Conservation (phyloP, 2,888 invertebrate genomes). For the Macaria notata region DNA sequence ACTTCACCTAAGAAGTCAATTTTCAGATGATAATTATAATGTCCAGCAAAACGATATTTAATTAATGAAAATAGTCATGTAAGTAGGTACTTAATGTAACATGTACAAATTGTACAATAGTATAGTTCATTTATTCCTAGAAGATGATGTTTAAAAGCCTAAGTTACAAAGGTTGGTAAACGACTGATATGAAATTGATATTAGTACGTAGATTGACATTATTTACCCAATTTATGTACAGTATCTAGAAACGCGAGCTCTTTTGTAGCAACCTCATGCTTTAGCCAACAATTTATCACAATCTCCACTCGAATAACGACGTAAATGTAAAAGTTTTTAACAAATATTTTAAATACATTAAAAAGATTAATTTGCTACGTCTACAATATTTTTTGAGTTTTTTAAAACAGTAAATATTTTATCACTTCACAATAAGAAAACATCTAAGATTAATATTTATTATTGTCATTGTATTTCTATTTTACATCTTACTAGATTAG, state of each 20-base stretch:
- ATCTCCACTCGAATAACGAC: slow-evolving; percentile 40
- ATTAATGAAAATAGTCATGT: slow-evolving; percentile 11
- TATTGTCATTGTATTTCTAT: background rate
- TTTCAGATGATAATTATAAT: too few species aligned
- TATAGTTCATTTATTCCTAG: slow-evolving; percentile 16
- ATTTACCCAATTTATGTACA: slow-evolving; percentile 65
- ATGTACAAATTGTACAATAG: too few species aligned
- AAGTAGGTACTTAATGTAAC: too few species aligned
- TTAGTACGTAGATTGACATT: slow-evolving; percentile 72
- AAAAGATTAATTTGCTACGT: too few species aligned
- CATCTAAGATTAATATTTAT: background rate
- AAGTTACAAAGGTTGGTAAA: slow-evolving; percentile 47
- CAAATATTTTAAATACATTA: background rate
- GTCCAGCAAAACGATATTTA: background rate
- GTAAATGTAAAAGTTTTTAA: slow-evolving; percentile 4
- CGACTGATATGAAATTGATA: slow-evolving; percentile 79
- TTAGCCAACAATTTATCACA: slow-evolving; percentile 55
- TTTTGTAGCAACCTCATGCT: slow-evolving; percentile 37
- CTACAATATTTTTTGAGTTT: too few species aligned
- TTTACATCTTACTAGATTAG: too few species aligned
- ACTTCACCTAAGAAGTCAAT: too few species aligned
- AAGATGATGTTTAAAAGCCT: slow-evolving; percentile 30
- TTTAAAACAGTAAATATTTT: too few species aligned
- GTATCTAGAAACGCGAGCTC: slow-evolving; percentile 38
- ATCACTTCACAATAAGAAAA: slow-evolving; percentile 1